Evolutionary conservation across 1,140 invertebrate species (phyloP).

Genomic region (Formica exsecta): DNA sequence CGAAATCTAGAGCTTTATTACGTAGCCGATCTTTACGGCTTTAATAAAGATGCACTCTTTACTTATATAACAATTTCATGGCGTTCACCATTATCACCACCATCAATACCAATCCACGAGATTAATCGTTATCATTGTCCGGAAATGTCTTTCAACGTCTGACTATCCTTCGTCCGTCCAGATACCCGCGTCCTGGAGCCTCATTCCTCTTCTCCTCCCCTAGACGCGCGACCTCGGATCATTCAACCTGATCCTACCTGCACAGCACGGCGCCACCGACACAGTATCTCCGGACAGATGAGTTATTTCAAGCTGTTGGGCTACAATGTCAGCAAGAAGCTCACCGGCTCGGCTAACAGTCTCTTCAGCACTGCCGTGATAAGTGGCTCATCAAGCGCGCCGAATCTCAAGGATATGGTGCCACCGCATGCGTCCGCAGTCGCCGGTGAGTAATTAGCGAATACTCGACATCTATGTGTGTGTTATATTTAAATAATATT

Average conservation of each 20-base stretch:
- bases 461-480: constrained; percentile 72
- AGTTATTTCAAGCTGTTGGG: constrained; percentile 95
- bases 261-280: constrained; percentile 93
- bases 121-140: constrained; percentile 58
- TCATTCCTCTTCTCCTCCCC: constrained; percentile 85
- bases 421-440: constrained; percentile 89
- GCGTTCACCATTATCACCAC: constrained; percentile 17
- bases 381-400: constrained; percentile 95
- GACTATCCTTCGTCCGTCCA: constrained; percentile 51
- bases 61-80: constrained; percentile 20
- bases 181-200: constrained; percentile 75
- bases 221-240: constrained; percentile 86
- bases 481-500: constrained; percentile 14
- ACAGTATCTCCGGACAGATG: constrained; percentile 97
- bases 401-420: constrained; percentile 95
- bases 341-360: constrained; percentile 91
- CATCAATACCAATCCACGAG: constrained; percentile 32
- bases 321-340: constrained; percentile 90
- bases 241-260: constrained; percentile 88
- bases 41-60: constrained; percentile 4
- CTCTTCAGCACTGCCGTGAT: constrained; percentile 98
- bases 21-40: constrained; percentile 21
- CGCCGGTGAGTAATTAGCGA: constrained; percentile 88
- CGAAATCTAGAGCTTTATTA: constrained; percentile 18
- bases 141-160: constrained; percentile 65